Evolutionary conservation across 2,797 vertebrate genomes (phyloP).

Genomic region (Kryptopterus vitreolus): DNA sequence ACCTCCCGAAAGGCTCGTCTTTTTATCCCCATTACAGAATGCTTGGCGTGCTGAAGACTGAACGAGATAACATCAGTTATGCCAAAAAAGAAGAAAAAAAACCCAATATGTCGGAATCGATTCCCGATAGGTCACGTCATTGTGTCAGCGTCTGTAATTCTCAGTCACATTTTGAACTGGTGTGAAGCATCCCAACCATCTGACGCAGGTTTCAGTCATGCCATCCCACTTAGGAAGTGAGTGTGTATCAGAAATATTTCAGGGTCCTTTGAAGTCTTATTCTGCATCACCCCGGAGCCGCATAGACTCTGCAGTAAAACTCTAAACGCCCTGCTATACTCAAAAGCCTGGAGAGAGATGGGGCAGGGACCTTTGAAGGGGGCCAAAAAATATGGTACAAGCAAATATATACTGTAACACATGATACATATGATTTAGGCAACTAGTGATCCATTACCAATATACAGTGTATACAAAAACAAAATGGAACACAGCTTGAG

Average conservation of each 20-base stretch:
- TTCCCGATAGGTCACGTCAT: conserved; percentile 19
- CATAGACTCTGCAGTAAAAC: conserved; percentile 57
- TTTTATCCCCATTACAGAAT: conserved; percentile 27
- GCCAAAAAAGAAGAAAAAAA: too few species aligned
- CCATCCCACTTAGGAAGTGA: conserved; percentile 68
- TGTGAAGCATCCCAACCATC: conserved; percentile 41
- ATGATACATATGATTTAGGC: neutral
- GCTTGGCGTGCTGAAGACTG: conserved; percentile 21
- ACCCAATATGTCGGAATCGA: conserved; percentile 1
- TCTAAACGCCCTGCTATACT: conserved; percentile 54
- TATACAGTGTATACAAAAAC: neutral
- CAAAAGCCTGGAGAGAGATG: neutral
- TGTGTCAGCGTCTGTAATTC: neutral
- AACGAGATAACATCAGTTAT: neutral
- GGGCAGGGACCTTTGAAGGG: neutral
- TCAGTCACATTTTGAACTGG: conserved; percentile 23
- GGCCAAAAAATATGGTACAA: neutral
- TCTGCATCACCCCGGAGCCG: conserved; percentile 72
- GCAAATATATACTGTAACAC: neutral
- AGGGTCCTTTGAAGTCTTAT: conserved; percentile 79
- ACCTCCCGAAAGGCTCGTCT: conserved; percentile 17
- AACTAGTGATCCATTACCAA: neutral
- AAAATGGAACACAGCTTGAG: neutral
- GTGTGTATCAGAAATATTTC: conserved; percentile 80
- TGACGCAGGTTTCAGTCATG: conserved; percentile 66